Base-by-base conservation (phyloP, 2,113 vertebrate genomes). In the Oenanthe oenanthe region DNA sequence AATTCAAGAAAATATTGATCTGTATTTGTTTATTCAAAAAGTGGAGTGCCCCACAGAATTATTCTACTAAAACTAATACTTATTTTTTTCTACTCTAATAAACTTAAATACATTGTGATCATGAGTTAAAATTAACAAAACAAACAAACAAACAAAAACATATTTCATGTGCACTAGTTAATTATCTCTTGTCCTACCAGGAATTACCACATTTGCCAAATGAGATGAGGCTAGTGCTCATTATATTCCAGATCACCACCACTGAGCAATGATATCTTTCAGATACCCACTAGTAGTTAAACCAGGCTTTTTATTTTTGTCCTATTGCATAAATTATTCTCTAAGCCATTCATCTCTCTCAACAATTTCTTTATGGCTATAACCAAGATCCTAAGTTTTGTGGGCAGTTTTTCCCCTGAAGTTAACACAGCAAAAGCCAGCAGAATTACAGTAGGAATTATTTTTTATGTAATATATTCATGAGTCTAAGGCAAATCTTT, bases 161-260 rank as follows among this genome's bases (percentile, higher is more conserved):
- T 66, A 58, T 66, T 92, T 67, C 71, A 83, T 1, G 4, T 9
- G 8, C 56, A 36, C 17, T 51, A 28, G 21, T 85, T 88, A 83
- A 82, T 76, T 95, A 88, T 56, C 66, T 68, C 25, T 43, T 67
- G 24, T 38, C 43, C 75, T 74, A 82, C 38, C 60, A 91, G 24
- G 72, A 95, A 66, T 74, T 80, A 93, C 47, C 56, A 74, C 21
- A 32, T 91, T 84, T 90, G 61, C 40, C 92, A 92, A 66, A 83
- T 45, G 45, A 82, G 78, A 93, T 51, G 43, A 92, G 17, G 36
- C 63, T 26, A 54, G 12, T 20, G 51, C 25, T 94, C 67, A 45
- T 40, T 74, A 45, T 86, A 56, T 80, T 89, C 73, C 61, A 91
- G 76, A 92, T 58, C 21, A 84, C 21, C 72, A 88, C 82, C 53